Base-by-base conservation (phyloP, 1,140 invertebrate species). In the Reticulitermes speratus region DNA sequence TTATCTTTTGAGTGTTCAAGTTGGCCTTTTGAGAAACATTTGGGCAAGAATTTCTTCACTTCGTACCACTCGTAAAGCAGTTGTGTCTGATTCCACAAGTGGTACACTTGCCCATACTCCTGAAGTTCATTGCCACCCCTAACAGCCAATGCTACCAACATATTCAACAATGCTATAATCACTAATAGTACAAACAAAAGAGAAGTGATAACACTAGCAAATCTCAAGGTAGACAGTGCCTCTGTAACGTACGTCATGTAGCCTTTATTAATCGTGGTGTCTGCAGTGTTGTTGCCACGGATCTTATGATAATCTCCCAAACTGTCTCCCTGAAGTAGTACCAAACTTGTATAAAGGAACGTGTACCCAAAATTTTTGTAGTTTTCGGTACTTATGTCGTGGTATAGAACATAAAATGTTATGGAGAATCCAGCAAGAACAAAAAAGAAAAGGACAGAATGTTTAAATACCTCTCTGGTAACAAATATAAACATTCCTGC, bases 91-190 rank as follows among this genome's bases (percentile, higher is more conserved):
- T 25, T 30, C 65, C 65, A 75, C n/a, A 75, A 14, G n/a, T 75
- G 65, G 65, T 75, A 75, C 65, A 75, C 65, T 16, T 75, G 7
- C n/a, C 65, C 65, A 30, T 75, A 75, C 0, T 75, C 65, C 25
- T 1, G 3, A 25, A 75, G 65, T 75, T 75, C 65, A 75, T 75
- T 25, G 8, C 65, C 65, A 30, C 65, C 65, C 14, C n/a, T 75
- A 75, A 75, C n/a, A 75, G 65, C 65, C n/a, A 75, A 25, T n/a
- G 65, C 65, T 30, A 75, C 65, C 65, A 75, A 75, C n/a, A 75
- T 75, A 30, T 75, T 75, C n/a, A 75, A 75, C n/a, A 75, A 75
- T 3, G 65, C 65, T 75, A 75, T 75, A 3, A 30, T 75, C 2
- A 75, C 65, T 75, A 75, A 8, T 8, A 75, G 2, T 16, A 75